A percentile compares a stretch with the other conserved stretches of the same genome.
Conservation (phyloP, 2,888 invertebrate genomes). For the Monopis laevigella region DNA sequence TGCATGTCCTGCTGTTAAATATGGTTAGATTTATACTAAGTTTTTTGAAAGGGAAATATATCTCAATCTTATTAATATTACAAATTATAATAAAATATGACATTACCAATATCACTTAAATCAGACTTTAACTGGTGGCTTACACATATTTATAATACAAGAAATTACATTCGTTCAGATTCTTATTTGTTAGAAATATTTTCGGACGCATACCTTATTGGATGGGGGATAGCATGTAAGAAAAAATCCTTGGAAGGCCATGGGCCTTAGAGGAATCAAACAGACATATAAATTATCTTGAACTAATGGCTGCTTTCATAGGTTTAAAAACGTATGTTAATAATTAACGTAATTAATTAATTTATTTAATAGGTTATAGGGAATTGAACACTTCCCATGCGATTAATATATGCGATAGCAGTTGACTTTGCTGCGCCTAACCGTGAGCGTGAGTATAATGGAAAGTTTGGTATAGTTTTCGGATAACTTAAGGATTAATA, state of each 20-base stretch:
- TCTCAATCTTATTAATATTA: background rate
- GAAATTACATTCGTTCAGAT: background rate
- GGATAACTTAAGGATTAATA: too few relatives aligned
- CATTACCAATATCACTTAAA: background rate
- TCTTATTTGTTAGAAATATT: conserved; percentile 16
- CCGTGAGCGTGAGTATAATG: too few relatives aligned
- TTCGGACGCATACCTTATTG: conserved; percentile 16
- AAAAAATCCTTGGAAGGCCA: conserved; percentile 10
- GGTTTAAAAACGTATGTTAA: conserved; percentile 17
- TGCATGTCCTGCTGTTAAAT: background rate
- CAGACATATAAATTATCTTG: conserved; percentile 15
- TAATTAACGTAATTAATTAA: too few relatives aligned
- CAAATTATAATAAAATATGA: background rate
- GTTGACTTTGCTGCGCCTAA: too few relatives aligned
- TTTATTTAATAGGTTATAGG: too few relatives aligned
- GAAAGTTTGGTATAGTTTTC: too few relatives aligned
- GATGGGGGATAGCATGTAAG: conserved; percentile 16
- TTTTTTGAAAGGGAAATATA: background rate
- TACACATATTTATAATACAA: background rate
- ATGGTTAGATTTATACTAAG: conserved; percentile 5
- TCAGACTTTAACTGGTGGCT: conserved; percentile 7
- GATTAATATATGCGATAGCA: too few relatives aligned
- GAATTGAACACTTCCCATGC: too few relatives aligned
- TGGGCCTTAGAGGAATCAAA: conserved; percentile 11
- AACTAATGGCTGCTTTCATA: conserved; percentile 16